A percentile compares a stretch with the other conserved stretches of the same genome.
Evolutionary conservation across 2,888 invertebrate genomes (phyloP).

Genomic region (Margaritifera margaritifera): DNA sequence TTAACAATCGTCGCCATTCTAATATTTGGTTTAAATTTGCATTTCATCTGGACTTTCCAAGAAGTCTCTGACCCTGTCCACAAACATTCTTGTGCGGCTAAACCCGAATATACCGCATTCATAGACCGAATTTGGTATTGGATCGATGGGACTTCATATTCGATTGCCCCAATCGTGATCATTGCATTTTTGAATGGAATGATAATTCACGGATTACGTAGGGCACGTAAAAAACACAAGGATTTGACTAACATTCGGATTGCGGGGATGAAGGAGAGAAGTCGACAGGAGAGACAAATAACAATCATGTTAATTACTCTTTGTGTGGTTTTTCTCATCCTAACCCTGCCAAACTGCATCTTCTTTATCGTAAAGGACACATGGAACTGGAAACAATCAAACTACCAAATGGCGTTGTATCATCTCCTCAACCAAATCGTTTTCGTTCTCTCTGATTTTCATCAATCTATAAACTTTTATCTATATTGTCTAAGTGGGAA

Average conservation of each 20-base stretch:
- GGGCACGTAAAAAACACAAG: conserved; percentile 31
- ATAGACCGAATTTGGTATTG: conserved; percentile 52
- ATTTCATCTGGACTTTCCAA: conserved; percentile 42
- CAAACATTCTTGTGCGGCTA: conserved; percentile 32
- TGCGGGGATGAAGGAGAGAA: conserved; percentile 40
- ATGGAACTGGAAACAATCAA: conserved; percentile 38
- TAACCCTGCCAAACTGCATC: conserved; percentile 55
- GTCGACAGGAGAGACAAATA: conserved; percentile 55
- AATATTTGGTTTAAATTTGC: conserved; percentile 42
- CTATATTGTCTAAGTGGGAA: conserved; percentile 53
- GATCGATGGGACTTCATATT: conserved; percentile 56
- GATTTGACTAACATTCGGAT: conserved; percentile 39
- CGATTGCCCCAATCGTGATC: conserved; percentile 49
- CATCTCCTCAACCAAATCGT: conserved; percentile 44
- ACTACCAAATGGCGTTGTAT: conserved; percentile 39
- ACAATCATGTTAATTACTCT: conserved; percentile 59
- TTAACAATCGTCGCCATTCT: conserved; percentile 37
- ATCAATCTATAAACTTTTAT: conserved; percentile 61
- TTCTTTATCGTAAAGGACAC: conserved; percentile 53
- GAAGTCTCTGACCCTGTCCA: conserved; percentile 27
- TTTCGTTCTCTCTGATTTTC: conserved; percentile 49
- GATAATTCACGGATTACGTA: conserved; percentile 49
- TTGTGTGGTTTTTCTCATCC: conserved; percentile 53
- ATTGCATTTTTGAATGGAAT: conserved; percentile 53
- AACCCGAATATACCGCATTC: conserved; percentile 32